Evolutionary conservation across 2,113 vertebrate species (phyloP), one percentile per base, ranked within the genome.

Genomic region (Phrynosoma platyrhinos): DNA sequence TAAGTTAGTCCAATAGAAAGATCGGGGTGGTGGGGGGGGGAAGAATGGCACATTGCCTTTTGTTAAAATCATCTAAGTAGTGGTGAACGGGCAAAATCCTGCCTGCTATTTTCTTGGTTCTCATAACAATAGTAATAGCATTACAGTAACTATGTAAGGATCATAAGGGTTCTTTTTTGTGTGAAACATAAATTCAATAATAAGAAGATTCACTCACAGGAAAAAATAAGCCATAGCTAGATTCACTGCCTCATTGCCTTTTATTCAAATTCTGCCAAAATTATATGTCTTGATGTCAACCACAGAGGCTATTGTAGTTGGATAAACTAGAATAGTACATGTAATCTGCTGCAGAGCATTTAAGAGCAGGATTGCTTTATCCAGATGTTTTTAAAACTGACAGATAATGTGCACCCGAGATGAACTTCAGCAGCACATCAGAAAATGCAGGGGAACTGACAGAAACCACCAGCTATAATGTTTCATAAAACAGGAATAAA

Each of bases 401-500:
- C 47, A 36, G 36, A 36, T 36, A 36, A 36, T 36, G 36, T 36
- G 36, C 36, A 47, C 47, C 47, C 47, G 47, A 47, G 47, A 47
- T 47, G 47, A 47, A 47, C 47, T 47, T 47, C 47, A 6, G 47
- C 47, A 47, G 47, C 47, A 7, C 47, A 47, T 47, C 47, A 47
- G 47, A 47, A 47, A 64, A 6, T 18, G 14, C 62, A 64, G 62
- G 14, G 20, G 18, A 80, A 55, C 36, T 62, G 21, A 18, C 10
- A 32, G n/a, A 36, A 32, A 64, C 20, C 10, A 80, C 53, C 7
- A 62, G 25, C 79, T n/a, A 80, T 21, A 32, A 58, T n/a, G 14
- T 20, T 32, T 4, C n/a, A 32, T 1, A 36, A 13, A 84, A 95
- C 85, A 87, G 2, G 79, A 83, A 83, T 25, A 69, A 69, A 91